Evolutionary conservation across 2,113 vertebrate species (phyloP).

Genomic region (Alethe castanea): DNA sequence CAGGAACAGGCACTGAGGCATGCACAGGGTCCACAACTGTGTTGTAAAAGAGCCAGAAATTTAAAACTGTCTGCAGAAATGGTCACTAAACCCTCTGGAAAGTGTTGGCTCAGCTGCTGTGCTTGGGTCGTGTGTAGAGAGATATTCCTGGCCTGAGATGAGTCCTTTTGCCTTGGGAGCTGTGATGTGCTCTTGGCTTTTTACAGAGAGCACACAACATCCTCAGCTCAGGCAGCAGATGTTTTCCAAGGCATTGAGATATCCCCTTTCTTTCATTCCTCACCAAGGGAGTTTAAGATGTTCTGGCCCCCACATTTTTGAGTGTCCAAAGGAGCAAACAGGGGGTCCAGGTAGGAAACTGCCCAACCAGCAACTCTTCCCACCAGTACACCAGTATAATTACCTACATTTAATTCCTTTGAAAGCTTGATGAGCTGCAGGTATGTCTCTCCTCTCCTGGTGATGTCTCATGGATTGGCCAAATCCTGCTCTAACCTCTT

Average conservation of each 20-base stretch:
- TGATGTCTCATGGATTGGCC: background rate
- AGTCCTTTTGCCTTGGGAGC: background rate
- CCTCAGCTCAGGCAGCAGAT: background rate
- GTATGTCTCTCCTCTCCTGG: background rate
- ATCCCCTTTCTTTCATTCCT: background rate
- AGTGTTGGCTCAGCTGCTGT: background rate
- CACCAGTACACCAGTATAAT: background rate
- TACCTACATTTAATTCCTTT: background rate
- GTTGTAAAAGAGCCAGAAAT: background rate
- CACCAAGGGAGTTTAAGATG: background rate
- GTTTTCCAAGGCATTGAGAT: background rate
- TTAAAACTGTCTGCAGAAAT: background rate
- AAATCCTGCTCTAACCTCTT: background rate
- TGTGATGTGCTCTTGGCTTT: background rate
- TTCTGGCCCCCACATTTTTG: fast-evolving
- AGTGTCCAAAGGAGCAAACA: background rate
- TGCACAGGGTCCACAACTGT: background rate
- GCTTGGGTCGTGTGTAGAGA: background rate
- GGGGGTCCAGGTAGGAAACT: background rate
- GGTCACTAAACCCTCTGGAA: background rate
- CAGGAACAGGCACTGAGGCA: background rate
- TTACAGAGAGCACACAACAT: fast-evolving
- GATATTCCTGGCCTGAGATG: background rate
- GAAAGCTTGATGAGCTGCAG: background rate
- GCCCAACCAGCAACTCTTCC: background rate